These are phyloP conservation scores for Acomys russatus DNA, from an alignment of 2,797 vertebrate genomes.

Conservation along the genomic window DNA sequence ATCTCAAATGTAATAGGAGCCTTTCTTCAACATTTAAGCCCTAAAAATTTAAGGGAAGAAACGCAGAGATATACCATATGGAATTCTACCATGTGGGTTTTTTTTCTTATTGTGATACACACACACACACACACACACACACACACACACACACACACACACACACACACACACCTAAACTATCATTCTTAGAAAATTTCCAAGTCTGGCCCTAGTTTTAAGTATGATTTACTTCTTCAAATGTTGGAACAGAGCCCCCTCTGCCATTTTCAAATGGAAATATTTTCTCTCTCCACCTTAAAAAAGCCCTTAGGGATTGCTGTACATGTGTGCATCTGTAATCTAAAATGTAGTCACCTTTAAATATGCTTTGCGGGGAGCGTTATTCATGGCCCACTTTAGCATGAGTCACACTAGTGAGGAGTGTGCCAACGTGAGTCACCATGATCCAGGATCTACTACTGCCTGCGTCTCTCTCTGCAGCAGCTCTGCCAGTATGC, in stretches of 20 bases:
- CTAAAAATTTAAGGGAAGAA: constrained; percentile 63
- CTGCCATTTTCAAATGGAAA: constrained; percentile 78
- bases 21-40: constrained; percentile 41
- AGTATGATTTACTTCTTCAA: constrained; percentile 74
- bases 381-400: constrained; percentile 63
- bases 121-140: too few relatives aligned
- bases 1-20: constrained; percentile 65
- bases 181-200: constrained; percentile 70
- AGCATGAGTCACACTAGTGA: constrained; percentile 56
- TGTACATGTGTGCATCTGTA: constrained; percentile 39
- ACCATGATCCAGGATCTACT: background rate
- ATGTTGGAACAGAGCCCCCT: constrained; percentile 73
- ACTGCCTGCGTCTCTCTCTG: background rate
- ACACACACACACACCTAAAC: background rate
- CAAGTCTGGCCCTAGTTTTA: constrained; percentile 71
- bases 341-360: constrained; percentile 72
- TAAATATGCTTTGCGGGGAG: constrained; percentile 58
- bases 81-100: constrained; percentile 29
- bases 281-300: constrained; percentile 77
- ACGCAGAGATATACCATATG: constrained; percentile 51
- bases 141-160: background rate
- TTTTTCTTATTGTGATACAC: background rate
- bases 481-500: background rate
- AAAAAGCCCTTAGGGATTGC: constrained; percentile 70
- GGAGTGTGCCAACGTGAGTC: constrained; percentile 2